Base-by-base conservation (phyloP, 2,797 vertebrate species). In the Lepidocolaptes lacrymiger region DNA sequence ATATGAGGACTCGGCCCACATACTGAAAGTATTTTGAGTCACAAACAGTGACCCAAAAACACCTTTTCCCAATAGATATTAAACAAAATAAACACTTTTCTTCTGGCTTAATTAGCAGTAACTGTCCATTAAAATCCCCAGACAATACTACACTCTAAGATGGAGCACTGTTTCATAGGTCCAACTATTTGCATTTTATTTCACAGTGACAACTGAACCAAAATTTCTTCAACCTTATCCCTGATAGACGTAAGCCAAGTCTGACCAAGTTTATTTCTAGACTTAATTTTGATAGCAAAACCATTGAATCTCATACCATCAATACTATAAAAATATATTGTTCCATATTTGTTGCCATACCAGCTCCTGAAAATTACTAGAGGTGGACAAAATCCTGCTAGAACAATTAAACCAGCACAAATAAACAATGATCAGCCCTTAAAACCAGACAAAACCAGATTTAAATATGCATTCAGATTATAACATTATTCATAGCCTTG, bases 91-190 rank as follows among this genome's bases (percentile, higher is more conserved):
- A 89, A 13, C 5, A 18, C 1, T 3, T 26, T 74, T 80, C 22
- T 74, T 90, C 58, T 44, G 43, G 3, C 10, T 51, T 58, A 62
- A 23, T 69, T 73, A 55, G 16, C 0, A 7, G 13, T 36, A 5
- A 7, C 9, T 37, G 16, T 19, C 20, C 24, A 32, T 44, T 16
- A 54, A 66, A 89, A 34, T 11, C 4, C 8, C 39, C 48, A 28
- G 20, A 43, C 7, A n/a, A n/a, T 37, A 36, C 30, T 37, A 17
- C 2, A 2, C 4, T 69, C 27, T 12, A n/a, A 9, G 2, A 0
- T 73, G 20, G 14, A 64, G 4, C 1, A 16, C 5, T 23, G 0
- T 64, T 93, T 80, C 59, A 30, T 32, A 67, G 22, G 22, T 52
- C 5, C 16, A 39, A 4, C 2, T 68, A 14, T 34, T 49, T 62